Evolutionary conservation across 2,797 vertebrate species (phyloP), one percentile per base, ranked within the genome.

Genomic region (Furcifer pardalis): DNA sequence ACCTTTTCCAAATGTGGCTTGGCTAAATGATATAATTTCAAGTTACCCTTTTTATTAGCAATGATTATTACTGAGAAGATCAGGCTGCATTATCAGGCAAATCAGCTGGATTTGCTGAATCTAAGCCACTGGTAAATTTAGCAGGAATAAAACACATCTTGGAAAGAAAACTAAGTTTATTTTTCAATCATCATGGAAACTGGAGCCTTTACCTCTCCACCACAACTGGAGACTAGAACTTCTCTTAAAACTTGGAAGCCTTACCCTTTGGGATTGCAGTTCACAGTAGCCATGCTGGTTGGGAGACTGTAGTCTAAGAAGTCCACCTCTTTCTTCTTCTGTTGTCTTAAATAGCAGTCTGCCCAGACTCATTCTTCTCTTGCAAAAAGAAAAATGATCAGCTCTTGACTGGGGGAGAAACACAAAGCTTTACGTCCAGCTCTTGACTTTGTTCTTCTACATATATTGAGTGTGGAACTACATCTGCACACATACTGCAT

Each of bases 71-170:
- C 44, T 3, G 89, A 30, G 74, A 71, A 59, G 13, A 84, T 13
- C 63, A 40, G 74, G 72, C 77, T 56, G 68, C 9, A 66, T 8
- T 77, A 66, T 40, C 44, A 40, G 88, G 56, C 0, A 60, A 27
- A 0, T 40, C 52, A 52, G 52, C 76, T 79, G 42, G 71, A 1
- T 56, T 56, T 56, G 52, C 52, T 84, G 62, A 76, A 5, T 2
- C 17, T 13, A 4, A 0, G 77, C 17, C 37, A 68, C 3, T 42
- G 0, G 23, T 40, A 13, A 49, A 0, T 2, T 32, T 27, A 0
- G 37, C 23, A 32, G 21, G n/a, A 63, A 15, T 42, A 68, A 73
- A 32, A 0, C 5, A 5, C n/a, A 2, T 1, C 1, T 74, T 35
- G 19, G 65, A n/a, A 66, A 77, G 15, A 74, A 80, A 25, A 1